Evolutionary conservation across 2,113 vertebrate genomes (phyloP).

Genomic region (Alethe castanea): DNA sequence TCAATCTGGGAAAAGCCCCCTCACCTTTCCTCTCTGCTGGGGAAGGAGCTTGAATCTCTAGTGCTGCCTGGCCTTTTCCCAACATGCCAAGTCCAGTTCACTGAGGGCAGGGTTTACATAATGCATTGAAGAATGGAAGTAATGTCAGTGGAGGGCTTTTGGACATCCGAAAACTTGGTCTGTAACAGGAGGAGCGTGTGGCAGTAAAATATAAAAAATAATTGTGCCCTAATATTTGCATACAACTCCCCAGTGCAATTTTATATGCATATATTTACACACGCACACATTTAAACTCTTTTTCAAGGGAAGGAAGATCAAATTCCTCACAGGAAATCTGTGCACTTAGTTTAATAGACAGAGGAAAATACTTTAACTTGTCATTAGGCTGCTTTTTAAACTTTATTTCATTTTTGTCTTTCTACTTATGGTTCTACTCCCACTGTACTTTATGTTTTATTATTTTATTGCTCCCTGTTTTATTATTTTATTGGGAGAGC

Average conservation of each 20-base stretch:
- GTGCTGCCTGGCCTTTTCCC: not conserved
- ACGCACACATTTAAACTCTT: not conserved
- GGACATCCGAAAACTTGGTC: not conserved
- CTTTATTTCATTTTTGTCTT: not conserved
- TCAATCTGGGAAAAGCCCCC: not conserved
- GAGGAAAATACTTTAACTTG: not conserved
- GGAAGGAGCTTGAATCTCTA: not conserved
- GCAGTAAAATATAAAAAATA: not conserved
- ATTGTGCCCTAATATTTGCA: not conserved
- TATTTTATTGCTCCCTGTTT: constrained; percentile 8
- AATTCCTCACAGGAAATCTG: not conserved
- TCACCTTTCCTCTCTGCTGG: not conserved
- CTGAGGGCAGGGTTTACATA: not conserved
- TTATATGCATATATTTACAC: not conserved
- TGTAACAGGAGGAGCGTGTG: not conserved
- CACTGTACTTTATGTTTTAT: not conserved
- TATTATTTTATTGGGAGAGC: constrained; percentile 5
- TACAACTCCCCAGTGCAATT: not conserved
- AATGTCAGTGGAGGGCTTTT: not conserved
- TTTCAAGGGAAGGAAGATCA: not conserved
- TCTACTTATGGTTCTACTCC: not conserved
- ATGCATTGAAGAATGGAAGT: not conserved
- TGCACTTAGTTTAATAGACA: not conserved
- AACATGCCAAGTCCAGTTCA: fast-evolving
- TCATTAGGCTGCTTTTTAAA: not conserved